Conservation (phyloP, 2,797 vertebrate species). For the Darevskia nairensis region DNA sequence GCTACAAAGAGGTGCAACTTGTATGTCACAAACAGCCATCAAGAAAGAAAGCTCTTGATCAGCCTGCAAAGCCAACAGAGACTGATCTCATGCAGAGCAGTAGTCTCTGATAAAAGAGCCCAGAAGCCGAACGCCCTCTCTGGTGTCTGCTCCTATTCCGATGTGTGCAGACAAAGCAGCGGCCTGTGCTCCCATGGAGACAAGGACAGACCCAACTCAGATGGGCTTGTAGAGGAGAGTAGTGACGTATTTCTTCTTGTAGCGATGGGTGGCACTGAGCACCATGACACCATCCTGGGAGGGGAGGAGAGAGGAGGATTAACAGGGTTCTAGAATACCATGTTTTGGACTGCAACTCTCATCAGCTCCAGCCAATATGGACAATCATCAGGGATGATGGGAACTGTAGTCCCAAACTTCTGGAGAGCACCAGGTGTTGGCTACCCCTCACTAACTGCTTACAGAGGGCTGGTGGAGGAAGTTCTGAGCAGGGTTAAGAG, state of each 20-base stretch:
- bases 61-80: background rate
- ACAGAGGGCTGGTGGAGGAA: no score
- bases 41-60: slow-evolving; percentile 39
- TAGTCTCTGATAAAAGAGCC: slow-evolving; percentile 28
- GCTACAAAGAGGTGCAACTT: slow-evolving; percentile 43
- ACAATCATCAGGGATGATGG: no score
- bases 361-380: no score
- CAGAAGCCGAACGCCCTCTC: slow-evolving; percentile 38
- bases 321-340: background rate
- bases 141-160: slow-evolving; percentile 40
- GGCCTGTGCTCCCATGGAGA: slow-evolving; percentile 38
- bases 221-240: slow-evolving; percentile 95
- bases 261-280: slow-evolving; percentile 94
- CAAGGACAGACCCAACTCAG: slow-evolving; percentile 69
- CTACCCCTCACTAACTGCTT: background rate
- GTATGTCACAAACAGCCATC: slow-evolving; percentile 43
- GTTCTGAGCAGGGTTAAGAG: background rate
- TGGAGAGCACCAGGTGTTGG: no score
- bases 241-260: slow-evolving; percentile 98
- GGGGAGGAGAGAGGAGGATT: slow-evolving; percentile 19
- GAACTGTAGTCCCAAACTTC: no score
- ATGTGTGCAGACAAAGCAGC: slow-evolving; percentile 57
- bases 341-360: no score
- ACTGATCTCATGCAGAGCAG: background rate
- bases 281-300: slow-evolving; percentile 95